Evolutionary conservation across 2,797 vertebrate genomes (phyloP), one percentile per base, ranked within the genome.

Genomic region (Pseudochirops corinnae): DNA sequence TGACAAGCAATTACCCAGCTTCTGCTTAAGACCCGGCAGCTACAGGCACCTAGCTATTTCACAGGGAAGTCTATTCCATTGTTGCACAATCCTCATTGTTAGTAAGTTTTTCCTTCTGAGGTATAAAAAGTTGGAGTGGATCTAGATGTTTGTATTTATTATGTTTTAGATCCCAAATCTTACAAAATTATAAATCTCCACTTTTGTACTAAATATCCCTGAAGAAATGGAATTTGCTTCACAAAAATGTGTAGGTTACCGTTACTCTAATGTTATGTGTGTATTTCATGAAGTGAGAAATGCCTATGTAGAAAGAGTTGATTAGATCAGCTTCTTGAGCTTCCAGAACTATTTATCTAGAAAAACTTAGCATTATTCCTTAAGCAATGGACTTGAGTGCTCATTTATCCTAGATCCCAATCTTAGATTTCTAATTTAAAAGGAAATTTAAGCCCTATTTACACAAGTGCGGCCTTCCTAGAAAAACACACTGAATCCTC

Each of bases 301-400:
- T 92, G 55, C 95, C 93, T 31, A 1, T 56, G n/a, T 46, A 93
- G 90, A 57, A 2, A 92, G 90, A 96, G 21, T 31, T 92, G 56
- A 87, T 94, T 26, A n/a, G 55, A 67, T 29, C 24, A 53, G 26
- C 96, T 67, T 93, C 52, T 92, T 52, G 67, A 96, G 87, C 55
- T 94, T 95, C 93, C 92, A 46, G 52, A 93, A 91, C 93, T 95
- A 31, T 90, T 92, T 91, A 97, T 94, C 95, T 94, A 53, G 58
- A 92, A 91, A 95, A 93, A 92, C 93, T 74, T 26, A 5, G 21
- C 12, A 56, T 46, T 58, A 57, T 57, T 92, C 87, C 91, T 90
- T 62, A 56, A 95, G 94, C 95, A 91, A 93, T 93, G 93, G 82
- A 94, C 92, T 87, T 87, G 90, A 95, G 94, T 92, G 95, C 57